These are phyloP conservation scores for Eupithecia centaureata DNA, from an alignment of 2,888 invertebrate species.

Conservation along the genomic window DNA sequence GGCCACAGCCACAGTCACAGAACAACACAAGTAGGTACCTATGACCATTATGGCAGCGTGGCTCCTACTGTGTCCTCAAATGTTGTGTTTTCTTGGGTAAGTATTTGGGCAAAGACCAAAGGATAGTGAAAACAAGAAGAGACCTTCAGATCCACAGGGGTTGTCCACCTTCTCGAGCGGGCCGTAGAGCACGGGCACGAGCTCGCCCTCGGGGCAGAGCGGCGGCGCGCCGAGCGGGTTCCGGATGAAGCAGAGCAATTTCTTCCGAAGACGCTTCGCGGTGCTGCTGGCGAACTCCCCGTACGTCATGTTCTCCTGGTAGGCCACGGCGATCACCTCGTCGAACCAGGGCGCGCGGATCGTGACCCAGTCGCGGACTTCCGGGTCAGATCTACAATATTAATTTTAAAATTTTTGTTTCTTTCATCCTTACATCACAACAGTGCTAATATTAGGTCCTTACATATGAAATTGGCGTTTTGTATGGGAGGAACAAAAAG, in stretches of 20 bases:
- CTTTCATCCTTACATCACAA: no score
- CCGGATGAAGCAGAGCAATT: slow-evolving; percentile 11
- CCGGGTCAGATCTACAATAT: slow-evolving; percentile 77
- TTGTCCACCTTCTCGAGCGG: background rate
- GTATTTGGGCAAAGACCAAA: background rate
- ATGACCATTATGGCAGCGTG: no score
- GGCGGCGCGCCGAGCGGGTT: background rate
- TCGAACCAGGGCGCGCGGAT: slow-evolving; percentile 88
- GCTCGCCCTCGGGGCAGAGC: background rate
- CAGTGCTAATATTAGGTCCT: no score
- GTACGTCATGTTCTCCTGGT: slow-evolving; percentile 83
- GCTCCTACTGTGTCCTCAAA: no score
- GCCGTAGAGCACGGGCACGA: background rate
- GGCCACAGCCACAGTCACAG: no score
- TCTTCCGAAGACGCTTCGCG: slow-evolving; percentile 29
- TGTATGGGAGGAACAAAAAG: no score
- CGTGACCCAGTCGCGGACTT: slow-evolving; percentile 86
- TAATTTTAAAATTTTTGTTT: no score
- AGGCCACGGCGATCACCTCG: slow-evolving; percentile 84
- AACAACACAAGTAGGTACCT: no score
- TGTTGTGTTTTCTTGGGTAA: background rate
- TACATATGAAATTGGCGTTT: no score
- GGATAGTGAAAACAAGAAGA: background rate
- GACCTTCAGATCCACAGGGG: background rate
- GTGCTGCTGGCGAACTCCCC: slow-evolving; percentile 46